Base-by-base conservation (phyloP, 1,140 invertebrate genomes). In the Neoseiulus cucumeris region DNA sequence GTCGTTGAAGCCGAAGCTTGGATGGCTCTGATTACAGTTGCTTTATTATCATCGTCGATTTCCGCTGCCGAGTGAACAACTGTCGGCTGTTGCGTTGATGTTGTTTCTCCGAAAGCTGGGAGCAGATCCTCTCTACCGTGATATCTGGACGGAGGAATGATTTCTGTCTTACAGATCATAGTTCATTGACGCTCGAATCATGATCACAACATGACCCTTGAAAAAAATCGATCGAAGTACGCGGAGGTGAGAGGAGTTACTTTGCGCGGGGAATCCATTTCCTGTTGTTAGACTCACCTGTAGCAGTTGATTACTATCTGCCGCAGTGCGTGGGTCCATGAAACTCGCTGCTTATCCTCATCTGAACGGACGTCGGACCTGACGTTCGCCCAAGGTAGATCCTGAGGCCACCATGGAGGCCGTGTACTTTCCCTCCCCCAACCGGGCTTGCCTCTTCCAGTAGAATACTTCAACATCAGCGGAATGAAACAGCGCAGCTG, bases 271-370 rank as follows among this genome's bases (percentile, higher is more conserved):
- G n/a, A n/a, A n/a, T n/a, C n/a, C n/a, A n/a, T n/a, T n/a, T n/a
- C n/a, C n/a, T 14, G 1, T n/a, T 14, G 51, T 25, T 25, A 2
- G 2, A 25, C 51, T 14, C 22, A 59, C 51, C 51, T 12, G 64
- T 97, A 97, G 78, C 93, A 97, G 78, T 96, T 96, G 73, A 94
- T 91, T 44, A 97, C 92, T 70, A 96, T 96, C 78, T 95, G 90
- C 25, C 93, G 80, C 65, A 97, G 78, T n/a, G 92, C 92, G 76
- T 95, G 90, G 14, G 93, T 97, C 92, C 93, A 97, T 33, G 91
- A 95, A 71, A 96, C 92, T 90, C 95, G 76, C 77, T 95, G 91
- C 75, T 97, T 97, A 73, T 95, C 90, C 69, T 95, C 91, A 74
- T 96, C 92, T 29, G 87, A 85, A 67, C 93, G 80, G 6, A 90